Conservation (phyloP, 2,888 invertebrate genomes). For the Anagyrus pseudococci region DNA sequence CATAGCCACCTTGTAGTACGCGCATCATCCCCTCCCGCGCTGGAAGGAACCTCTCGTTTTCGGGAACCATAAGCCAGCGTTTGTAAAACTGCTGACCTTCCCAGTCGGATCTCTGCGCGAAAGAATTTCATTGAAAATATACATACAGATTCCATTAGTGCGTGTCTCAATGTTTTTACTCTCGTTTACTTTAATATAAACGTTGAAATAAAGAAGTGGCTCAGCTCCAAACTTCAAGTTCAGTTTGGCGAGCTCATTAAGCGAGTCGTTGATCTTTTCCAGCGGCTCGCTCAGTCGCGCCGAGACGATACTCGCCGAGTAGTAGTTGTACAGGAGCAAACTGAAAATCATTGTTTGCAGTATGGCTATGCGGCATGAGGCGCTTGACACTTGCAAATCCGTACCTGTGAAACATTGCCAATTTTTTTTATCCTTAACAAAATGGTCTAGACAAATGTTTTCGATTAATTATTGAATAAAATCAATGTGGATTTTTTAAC, state of each 20-base stretch:
- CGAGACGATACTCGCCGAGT: slow-evolving; percentile 53
- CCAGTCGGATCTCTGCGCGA: slow-evolving; percentile 26
- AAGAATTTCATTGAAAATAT: not conserved
- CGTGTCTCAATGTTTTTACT: no score
- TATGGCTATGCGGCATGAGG: slow-evolving; percentile 48
- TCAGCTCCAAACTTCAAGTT: slow-evolving; percentile 48
- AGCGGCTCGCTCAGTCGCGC: slow-evolving; percentile 51
- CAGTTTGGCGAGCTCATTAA: slow-evolving; percentile 47
- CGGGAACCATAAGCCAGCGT: slow-evolving; percentile 44
- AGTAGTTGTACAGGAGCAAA: slow-evolving; percentile 52
- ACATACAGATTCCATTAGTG: no score
- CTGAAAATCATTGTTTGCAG: slow-evolving; percentile 49
- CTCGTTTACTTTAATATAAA: slow-evolving; percentile 6
- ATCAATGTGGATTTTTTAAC: not conserved
- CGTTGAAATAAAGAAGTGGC: slow-evolving; percentile 46
- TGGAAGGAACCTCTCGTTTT: slow-evolving; percentile 44
- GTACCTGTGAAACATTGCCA: not conserved
- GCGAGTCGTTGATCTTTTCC: slow-evolving; percentile 54
- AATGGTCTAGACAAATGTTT: no score
- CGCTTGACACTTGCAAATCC: slow-evolving; percentile 43
- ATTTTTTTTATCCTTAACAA: not conserved
- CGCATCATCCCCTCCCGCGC: slow-evolving; percentile 48
- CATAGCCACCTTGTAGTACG: slow-evolving; percentile 46
- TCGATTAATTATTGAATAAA: not conserved
- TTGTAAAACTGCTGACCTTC: not conserved